Base-by-base conservation (phyloP, 2,888 invertebrate species). In the Itoplectis maculator region DNA sequence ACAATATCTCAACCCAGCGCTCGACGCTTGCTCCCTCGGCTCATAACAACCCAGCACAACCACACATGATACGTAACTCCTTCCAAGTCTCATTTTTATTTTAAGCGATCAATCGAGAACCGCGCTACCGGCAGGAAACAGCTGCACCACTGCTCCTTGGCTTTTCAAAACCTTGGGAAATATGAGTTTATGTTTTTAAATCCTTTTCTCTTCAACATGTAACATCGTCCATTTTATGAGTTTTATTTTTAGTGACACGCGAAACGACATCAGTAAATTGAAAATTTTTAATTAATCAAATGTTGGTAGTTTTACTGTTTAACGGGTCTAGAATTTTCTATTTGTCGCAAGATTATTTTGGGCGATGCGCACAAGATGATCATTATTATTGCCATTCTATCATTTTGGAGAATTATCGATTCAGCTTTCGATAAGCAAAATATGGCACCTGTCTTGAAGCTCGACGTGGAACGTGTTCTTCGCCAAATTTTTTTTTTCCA, bases 51-150 rank as follows among this genome's bases (percentile, higher is more conserved):
- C 18, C 42, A 15, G 9, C 59, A 18, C 23, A 37, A 5, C 15
- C 37, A 7, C 15, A 68, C 23, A 54, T 29, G 40, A 37, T 42
- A 54, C 51, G 61, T 49, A 40, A 35, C 66, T 61, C 45, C 9
- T 68, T 20, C n/a, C 20, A 40, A n/a, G 37, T 73, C 74, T 66
- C 23, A 54, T 63, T 79, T 69, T 51, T 69, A 69, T 68, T 59
- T 42, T 63, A 15, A 18, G 61, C 74, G 68, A 79, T 79, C 79
- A 51, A 74, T 73, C 51, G 45, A 18, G 15, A 56, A 23, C 7
- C 69, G 42, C 51, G 40, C 5, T 35, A 29, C 42, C 18, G 37
- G 63, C 63, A 45, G 37, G 61, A 18, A 51, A 54, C 23, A 66
- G 45, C 66, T 35, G 61, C 47, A 11, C 23, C 40, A 61, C n/a